A percentile compares a stretch with the other conserved stretches of the same genome.
These are phyloP conservation scores for Cerceris ruficornis DNA, from an alignment of 2,888 invertebrate genomes.

Conservation along the genomic window DNA sequence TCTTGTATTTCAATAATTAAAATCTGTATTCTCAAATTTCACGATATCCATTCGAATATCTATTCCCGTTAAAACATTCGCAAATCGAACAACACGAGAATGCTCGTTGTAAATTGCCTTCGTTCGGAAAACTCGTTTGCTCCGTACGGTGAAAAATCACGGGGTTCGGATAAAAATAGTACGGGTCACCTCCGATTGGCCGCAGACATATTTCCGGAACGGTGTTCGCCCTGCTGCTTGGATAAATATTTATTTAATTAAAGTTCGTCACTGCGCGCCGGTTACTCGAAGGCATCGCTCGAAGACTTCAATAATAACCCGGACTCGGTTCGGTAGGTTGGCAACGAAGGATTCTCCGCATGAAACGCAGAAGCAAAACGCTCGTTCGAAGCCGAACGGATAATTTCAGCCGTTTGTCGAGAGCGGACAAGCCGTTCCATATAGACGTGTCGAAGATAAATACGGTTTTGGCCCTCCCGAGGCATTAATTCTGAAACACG, in stretches of 20 bases:
- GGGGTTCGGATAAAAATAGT: slow-evolving; percentile 16
- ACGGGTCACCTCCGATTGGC: neutral
- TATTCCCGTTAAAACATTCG: no score
- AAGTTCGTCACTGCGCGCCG: slow-evolving; percentile 5
- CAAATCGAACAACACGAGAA: no score
- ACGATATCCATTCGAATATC: no score
- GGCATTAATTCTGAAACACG: slow-evolving; percentile 58
- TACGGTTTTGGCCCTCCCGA: slow-evolving; percentile 61
- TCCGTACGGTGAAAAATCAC: no score
- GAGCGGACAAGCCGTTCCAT: slow-evolving; percentile 41
- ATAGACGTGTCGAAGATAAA: slow-evolving; percentile 62
- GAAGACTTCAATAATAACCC: slow-evolving; percentile 53
- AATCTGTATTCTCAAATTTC: no score
- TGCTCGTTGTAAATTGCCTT: no score
- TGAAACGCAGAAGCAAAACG: slow-evolving; percentile 24
- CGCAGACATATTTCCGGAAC: slow-evolving; percentile 6
- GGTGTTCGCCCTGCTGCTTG: slow-evolving; percentile 2
- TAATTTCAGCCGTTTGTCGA: slow-evolving; percentile 60
- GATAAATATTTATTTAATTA: slow-evolving; percentile 52
- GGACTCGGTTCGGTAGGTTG: slow-evolving; percentile 33
- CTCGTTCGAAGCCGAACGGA: slow-evolving; percentile 52
- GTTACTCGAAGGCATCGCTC: slow-evolving; percentile 17
- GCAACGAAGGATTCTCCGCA: slow-evolving; percentile 16
- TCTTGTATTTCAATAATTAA: no score
- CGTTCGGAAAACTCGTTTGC: no score